A percentile compares a stretch with the other conserved stretches of the same genome.
Evolutionary conservation across 2,113 vertebrate species (phyloP).

Genomic region (Crocuta crocuta): DNA sequence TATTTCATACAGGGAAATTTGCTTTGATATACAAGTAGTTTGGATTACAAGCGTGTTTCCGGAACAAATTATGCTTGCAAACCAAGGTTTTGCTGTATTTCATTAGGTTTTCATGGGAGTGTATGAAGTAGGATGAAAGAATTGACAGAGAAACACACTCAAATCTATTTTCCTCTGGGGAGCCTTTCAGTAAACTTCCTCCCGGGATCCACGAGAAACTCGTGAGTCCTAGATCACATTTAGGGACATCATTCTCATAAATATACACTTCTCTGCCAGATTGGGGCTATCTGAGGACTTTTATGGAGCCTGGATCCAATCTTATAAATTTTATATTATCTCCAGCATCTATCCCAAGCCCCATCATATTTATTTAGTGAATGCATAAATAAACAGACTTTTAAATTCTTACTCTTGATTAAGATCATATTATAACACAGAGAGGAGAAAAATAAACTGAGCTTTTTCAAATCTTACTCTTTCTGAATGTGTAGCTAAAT

Average conservation of each 20-base stretch:
- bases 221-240: not conserved
- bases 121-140: not conserved
- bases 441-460: conserved; percentile 23
- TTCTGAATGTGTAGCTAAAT: not conserved
- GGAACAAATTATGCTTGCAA: too few relatives aligned
- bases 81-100: not conserved
- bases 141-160: not conserved
- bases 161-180: not conserved
- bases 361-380: conserved; percentile 41
- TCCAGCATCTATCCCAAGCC: not conserved
- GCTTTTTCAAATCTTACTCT: not conserved
- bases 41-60: too few relatives aligned
- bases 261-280: not conserved
- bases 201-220: not conserved
- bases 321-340: conserved; percentile 27
- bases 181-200: not conserved
- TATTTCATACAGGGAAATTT: too few relatives aligned
- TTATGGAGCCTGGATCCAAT: not conserved
- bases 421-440: conserved; percentile 23
- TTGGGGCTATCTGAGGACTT: not conserved
- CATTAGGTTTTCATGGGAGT: not conserved
- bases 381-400: conserved; percentile 7
- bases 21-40: too few relatives aligned
- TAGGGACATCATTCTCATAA: not conserved
- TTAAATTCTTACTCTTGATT: not conserved